Conservation (phyloP, 2,888 invertebrate genomes). For the Machimus atricapillus region DNA sequence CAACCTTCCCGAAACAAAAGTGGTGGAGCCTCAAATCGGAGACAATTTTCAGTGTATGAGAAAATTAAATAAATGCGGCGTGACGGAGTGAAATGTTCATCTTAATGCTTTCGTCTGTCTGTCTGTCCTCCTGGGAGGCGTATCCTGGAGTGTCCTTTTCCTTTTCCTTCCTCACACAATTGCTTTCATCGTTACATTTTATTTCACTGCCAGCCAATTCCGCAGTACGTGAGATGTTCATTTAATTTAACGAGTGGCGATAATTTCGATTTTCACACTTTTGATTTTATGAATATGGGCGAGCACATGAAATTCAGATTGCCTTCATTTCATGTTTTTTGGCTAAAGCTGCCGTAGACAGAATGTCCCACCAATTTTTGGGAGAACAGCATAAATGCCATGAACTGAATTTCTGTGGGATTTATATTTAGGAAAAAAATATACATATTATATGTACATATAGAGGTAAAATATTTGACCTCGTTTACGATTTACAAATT, state of each 20-base stretch:
- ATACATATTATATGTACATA: too few relatives aligned
- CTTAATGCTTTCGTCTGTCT: not conserved
- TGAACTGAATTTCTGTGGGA: not conserved
- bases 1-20: not conserved
- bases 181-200: not conserved
- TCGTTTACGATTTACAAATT: not conserved
- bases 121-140: not conserved
- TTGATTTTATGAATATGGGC: not conserved
- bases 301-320: not conserved
- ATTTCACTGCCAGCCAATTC: not conserved
- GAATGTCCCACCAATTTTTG: not conserved
- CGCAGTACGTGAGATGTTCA: not conserved
- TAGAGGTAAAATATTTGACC: not conserved
- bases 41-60: slow-evolving; percentile 10
- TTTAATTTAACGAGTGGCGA: slow-evolving; percentile 16
- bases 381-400: not conserved
- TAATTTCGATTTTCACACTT: slow-evolving; percentile 7
- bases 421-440: too few relatives aligned
- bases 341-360: not conserved
- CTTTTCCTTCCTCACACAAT: not conserved
- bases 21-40: not conserved
- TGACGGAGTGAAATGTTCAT: slow-evolving; percentile 13
- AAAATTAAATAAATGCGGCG: slow-evolving; percentile 25
- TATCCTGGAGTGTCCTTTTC: not conserved
- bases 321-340: not conserved